These are phyloP conservation scores for Podilymbus podiceps DNA, from an alignment of 2,113 vertebrate species.

Conservation along the genomic window DNA sequence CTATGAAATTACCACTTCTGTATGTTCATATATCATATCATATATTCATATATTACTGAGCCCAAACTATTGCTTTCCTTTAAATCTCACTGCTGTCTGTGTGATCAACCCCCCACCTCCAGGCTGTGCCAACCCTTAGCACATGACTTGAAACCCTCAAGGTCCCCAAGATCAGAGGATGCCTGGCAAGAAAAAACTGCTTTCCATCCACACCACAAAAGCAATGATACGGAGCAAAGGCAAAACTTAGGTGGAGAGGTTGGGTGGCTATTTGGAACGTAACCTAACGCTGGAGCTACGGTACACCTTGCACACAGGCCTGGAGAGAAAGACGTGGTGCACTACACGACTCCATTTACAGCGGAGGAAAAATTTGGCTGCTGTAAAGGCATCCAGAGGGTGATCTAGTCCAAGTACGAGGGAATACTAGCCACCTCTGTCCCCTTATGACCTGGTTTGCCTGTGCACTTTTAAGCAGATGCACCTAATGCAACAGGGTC, in stretches of 20 bases:
- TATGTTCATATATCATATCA: not conserved
- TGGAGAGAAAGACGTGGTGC: not conserved
- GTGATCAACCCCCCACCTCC: not conserved
- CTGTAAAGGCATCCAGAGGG: not conserved
- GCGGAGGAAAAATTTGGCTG: not conserved
- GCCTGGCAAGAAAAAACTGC: not conserved
- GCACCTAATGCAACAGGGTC: not conserved
- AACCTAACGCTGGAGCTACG: fast-evolving
- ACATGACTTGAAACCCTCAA: not conserved
- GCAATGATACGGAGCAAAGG: not conserved
- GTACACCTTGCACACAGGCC: not conserved
- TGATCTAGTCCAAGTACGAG: not conserved
- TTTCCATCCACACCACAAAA: not conserved
- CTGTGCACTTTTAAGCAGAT: not conserved
- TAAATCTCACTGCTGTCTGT: not conserved
- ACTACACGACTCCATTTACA: not conserved
- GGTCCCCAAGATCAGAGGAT: not conserved
- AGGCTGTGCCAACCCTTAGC: not conserved
- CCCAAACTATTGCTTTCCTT: not conserved
- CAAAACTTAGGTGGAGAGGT: not conserved
- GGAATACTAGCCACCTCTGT: not conserved
- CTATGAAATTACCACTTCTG: not conserved
- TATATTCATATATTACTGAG: not conserved
- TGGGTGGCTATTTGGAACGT: not conserved
- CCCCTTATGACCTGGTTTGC: not conserved